Conservation (phyloP, 2,113 vertebrate genomes). For the Columba janthina region DNA sequence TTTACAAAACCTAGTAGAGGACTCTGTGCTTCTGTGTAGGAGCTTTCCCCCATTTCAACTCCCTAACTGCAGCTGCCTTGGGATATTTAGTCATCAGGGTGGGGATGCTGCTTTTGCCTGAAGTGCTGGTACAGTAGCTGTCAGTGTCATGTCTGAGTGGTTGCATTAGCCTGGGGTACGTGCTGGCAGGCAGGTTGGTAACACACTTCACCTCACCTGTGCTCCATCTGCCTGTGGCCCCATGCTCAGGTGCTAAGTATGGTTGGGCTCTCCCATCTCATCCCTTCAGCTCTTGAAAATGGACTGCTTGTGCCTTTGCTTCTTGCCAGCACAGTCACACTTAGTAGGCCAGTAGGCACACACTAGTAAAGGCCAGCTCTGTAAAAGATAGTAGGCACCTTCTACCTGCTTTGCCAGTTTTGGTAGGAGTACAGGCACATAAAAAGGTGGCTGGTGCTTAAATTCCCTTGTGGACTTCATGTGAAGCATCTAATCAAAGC, state of each 20-base stretch:
- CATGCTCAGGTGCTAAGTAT: background rate
- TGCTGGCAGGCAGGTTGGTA: background rate
- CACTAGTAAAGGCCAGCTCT: background rate
- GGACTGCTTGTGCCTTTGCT: background rate
- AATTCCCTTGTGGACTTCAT: background rate
- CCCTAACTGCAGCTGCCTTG: background rate
- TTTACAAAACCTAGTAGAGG: background rate
- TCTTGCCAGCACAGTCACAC: background rate
- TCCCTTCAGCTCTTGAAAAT: background rate
- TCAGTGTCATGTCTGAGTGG: rapidly evolving
- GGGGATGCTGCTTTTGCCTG: background rate
- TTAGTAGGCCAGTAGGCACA: too few species aligned
- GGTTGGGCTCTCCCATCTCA: background rate
- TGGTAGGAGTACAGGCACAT: background rate
- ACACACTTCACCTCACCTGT: rapidly evolving
- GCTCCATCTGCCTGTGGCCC: background rate
- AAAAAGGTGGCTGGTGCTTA: background rate
- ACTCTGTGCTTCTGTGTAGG: background rate
- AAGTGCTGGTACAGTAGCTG: background rate
- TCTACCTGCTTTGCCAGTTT: background rate
- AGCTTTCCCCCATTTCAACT: background rate
- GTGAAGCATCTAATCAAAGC: background rate
- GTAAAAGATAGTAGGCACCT: background rate
- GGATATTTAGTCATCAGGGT: background rate
- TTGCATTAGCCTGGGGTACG: background rate